Evolutionary conservation across 2,888 invertebrate species (phyloP).

Genomic region (Eilema caniola): DNA sequence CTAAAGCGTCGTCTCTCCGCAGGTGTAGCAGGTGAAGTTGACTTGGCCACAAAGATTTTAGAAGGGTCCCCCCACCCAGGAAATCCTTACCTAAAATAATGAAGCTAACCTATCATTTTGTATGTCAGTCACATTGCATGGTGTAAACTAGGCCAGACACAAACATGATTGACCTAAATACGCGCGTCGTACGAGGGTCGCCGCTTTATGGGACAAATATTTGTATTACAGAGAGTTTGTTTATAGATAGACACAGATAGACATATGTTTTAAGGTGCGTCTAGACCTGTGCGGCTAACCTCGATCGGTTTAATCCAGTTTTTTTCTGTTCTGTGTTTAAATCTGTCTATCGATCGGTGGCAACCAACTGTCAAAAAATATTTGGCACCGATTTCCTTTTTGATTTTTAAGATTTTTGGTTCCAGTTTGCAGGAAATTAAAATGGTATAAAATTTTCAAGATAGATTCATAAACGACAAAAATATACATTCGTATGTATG

Average conservation of each 20-base stretch:
- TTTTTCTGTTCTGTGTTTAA: too few relatives aligned
- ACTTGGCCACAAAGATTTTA: too few relatives aligned
- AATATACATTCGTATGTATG: too few relatives aligned
- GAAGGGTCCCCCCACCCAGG: background rate
- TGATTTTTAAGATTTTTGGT: too few relatives aligned
- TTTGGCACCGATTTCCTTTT: too few relatives aligned
- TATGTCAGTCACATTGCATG: background rate
- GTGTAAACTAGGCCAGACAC: slow-evolving; percentile 12
- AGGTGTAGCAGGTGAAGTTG: background rate
- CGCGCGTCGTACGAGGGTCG: slow-evolving; percentile 16
- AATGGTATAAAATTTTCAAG: too few relatives aligned
- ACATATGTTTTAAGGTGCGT: slow-evolving; percentile 12
- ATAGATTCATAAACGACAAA: too few relatives aligned
- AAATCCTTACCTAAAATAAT: background rate
- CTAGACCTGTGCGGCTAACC: background rate
- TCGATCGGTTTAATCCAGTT: background rate
- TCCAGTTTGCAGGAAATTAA: too few relatives aligned
- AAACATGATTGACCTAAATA: slow-evolving; percentile 22
- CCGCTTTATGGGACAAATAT: slow-evolving; percentile 22
- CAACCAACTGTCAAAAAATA: too few relatives aligned
- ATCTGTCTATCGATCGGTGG: background rate
- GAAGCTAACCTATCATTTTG: background rate
- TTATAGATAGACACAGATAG: slow-evolving; percentile 4
- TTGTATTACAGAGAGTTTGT: slow-evolving; percentile 11
- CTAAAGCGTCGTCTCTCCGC: background rate